phyloP scores from a whole-genome alignment of 2,888 invertebrate genomes.

The Muschampia staudingeri region DNA sequence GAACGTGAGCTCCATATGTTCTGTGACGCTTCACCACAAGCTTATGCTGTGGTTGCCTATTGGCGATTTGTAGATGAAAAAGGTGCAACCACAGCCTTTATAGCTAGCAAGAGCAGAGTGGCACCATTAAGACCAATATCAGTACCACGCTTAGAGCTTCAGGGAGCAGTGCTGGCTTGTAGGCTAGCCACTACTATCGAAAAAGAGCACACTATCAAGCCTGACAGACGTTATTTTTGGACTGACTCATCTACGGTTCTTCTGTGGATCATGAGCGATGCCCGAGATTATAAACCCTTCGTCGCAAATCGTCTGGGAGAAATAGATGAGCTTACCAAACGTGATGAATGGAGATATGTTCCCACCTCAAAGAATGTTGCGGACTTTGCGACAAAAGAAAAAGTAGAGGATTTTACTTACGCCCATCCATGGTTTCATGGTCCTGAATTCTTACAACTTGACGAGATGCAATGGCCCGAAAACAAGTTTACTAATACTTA shows the following conservation, averaged over 20 bases:
- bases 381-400: constrained; percentile 48
- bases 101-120: not conserved
- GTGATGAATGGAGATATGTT: constrained; percentile 69
- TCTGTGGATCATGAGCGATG: constrained; percentile 9
- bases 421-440: not conserved
- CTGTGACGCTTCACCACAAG: constrained; percentile 6
- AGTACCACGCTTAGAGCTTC: not conserved
- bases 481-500: not conserved
- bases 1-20: not conserved
- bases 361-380: constrained; percentile 66
- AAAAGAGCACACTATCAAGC: constrained; percentile 6
- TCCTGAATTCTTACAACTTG: not conserved
- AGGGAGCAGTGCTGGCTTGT: not conserved
- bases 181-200: not conserved
- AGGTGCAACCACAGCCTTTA: not conserved
- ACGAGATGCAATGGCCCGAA: not conserved
- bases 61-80: not conserved
- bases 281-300: constrained; percentile 5
- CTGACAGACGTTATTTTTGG: not conserved
- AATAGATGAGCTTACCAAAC: constrained; percentile 62
- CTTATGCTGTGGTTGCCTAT: not conserved
- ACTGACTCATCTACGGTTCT: constrained; percentile 10
- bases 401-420: not conserved
- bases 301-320: constrained; percentile 62
- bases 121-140: not conserved